These are phyloP conservation scores for Crocodylus rhombifer DNA, from an alignment of 2,797 vertebrate species.

Conservation along the genomic window DNA sequence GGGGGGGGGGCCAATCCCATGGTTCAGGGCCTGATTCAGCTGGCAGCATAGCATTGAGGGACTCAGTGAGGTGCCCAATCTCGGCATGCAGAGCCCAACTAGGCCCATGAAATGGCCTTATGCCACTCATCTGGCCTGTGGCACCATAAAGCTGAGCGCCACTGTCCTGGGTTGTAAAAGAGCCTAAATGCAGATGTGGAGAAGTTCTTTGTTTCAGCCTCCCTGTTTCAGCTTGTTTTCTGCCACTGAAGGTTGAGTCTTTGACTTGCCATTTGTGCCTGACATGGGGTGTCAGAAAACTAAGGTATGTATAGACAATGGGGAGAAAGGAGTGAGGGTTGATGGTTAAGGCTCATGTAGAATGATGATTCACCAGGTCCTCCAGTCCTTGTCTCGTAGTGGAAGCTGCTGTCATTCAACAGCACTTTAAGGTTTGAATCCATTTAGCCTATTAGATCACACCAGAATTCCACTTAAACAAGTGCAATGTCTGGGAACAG, in stretches of 20 bases:
- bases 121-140: no score
- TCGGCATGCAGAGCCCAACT: no score
- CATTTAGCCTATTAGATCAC: background rate
- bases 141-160: no score
- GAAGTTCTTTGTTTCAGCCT: conserved; percentile 6
- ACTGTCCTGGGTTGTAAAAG: no score
- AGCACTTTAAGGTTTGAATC: conserved; percentile 27
- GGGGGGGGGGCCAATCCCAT: no score
- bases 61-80: no score
- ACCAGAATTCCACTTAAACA: background rate
- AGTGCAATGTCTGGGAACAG: background rate
- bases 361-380: conserved; percentile 20
- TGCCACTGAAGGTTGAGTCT: background rate
- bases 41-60: no score
- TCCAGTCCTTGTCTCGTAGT: conserved; percentile 22
- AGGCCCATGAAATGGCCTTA: no score
- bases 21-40: no score
- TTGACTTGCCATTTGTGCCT: background rate
- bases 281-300: background rate
- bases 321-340: background rate
- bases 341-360: background rate
- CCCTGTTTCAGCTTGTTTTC: background rate
- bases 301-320: background rate
- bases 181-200: background rate
- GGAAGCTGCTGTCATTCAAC: background rate